Percentiles rank a stretch among this genome's conserved stretches.
Evolutionary conservation across 1,140 invertebrate genomes (phyloP).

Genomic region (Zaprionus gabonicus): DNA sequence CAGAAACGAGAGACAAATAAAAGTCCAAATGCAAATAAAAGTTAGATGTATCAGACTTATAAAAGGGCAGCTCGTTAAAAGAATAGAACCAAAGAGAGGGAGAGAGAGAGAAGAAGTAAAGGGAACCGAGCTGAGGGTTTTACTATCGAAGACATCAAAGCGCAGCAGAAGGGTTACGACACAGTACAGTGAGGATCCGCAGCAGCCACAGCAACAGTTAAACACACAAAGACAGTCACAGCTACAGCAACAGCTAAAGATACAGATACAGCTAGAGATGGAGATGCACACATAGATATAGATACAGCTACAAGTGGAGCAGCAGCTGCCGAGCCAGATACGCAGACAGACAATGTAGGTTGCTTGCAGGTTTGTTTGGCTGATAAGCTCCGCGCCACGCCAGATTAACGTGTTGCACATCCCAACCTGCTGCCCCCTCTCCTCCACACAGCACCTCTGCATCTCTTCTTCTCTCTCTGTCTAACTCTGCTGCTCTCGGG

Average conservation of each 20-base stretch:
- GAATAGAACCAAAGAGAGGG: conserved; percentile 42
- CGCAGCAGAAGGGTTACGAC: conserved; percentile 52
- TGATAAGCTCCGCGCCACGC: conserved; percentile 65
- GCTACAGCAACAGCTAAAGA: conserved; percentile 22
- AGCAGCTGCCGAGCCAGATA: conserved; percentile 35
- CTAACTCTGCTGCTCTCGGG: conserved; percentile 10
- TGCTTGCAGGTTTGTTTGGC: conserved; percentile 75
- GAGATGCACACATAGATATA: conserved; percentile 12
- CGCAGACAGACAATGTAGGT: conserved; percentile 67
- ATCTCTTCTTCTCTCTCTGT: conserved; percentile 4
- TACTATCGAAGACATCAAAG: conserved; percentile 72
- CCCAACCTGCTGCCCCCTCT: conserved; percentile 4
- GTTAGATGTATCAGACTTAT: conserved; percentile 71
- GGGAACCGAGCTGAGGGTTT: no score
- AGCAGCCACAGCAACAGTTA: conserved; percentile 29
- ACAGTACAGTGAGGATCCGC: conserved; percentile 49
- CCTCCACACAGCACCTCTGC: background rate
- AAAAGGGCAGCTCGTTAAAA: conserved; percentile 63
- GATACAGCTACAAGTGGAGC: conserved; percentile 21
- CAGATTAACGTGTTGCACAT: conserved; percentile 64
- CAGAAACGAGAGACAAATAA: conserved; percentile 36
- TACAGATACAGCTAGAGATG: conserved; percentile 19
- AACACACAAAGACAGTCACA: background rate
- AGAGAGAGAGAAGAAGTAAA: conserved; percentile 1
- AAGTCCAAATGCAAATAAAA: conserved; percentile 79